A percentile compares a stretch with the other conserved stretches of the same genome.
Evolutionary conservation across 2,797 vertebrate genomes (phyloP).

Genomic region (Alosa sapidissima): DNA sequence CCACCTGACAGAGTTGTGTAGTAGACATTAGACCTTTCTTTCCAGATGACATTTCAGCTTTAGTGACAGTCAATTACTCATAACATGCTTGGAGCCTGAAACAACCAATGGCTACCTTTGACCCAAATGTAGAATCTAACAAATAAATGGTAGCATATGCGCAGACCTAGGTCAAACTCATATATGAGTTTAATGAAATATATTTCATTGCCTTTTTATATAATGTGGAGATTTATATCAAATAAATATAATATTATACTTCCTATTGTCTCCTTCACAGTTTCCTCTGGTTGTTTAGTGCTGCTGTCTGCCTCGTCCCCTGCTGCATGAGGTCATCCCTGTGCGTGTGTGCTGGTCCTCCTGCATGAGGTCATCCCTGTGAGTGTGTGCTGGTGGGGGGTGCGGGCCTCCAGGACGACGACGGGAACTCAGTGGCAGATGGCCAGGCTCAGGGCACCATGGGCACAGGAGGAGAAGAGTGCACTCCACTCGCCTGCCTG

Average conservation of each 20-base stretch:
- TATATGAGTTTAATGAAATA: background rate
- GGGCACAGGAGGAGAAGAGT: slow-evolving; percentile 4
- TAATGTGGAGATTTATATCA: background rate
- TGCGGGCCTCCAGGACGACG: background rate
- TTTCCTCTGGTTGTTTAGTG: background rate
- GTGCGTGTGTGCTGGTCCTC: background rate
- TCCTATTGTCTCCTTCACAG: background rate
- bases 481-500: background rate
- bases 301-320: background rate
- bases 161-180: background rate
- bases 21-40: slow-evolving; percentile 12
- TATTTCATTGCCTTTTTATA: background rate
- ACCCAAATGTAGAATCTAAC: background rate
- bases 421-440: slow-evolving; percentile 65
- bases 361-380: background rate
- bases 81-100: background rate
- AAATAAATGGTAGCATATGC: background rate
- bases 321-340: background rate
- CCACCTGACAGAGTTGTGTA: background rate
- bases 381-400: background rate
- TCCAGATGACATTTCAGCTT: background rate
- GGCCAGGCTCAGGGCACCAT: slow-evolving; percentile 61
- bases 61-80: background rate
- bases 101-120: background rate
- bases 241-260: too few species aligned